phyloP scores from a whole-genome alignment of 2,888 invertebrate genomes.

The Idaea biselata region DNA sequence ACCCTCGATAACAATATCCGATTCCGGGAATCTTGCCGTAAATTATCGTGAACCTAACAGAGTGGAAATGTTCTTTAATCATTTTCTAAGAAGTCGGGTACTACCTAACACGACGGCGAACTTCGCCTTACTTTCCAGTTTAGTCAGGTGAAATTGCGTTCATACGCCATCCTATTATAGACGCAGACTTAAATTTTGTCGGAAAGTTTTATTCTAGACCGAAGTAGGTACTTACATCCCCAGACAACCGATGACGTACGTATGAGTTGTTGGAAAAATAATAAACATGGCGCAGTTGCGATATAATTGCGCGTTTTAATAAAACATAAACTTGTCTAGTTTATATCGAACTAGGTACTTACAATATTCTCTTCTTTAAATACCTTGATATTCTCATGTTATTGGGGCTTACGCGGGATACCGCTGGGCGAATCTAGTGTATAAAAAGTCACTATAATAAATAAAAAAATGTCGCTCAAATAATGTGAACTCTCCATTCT shows the following conservation, averaged over 20 bases:
- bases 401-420: too few species aligned
- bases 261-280: background rate
- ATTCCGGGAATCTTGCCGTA: background rate
- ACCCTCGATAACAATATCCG: too few species aligned
- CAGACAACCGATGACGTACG: too few species aligned
- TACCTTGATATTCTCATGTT: too few species aligned
- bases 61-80: background rate
- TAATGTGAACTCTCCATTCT: background rate
- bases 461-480: background rate
- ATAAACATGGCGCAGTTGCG: background rate
- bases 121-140: conserved; percentile 12
- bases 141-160: conserved; percentile 4
- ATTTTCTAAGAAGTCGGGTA: background rate
- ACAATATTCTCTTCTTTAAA: too few species aligned
- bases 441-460: too few species aligned
- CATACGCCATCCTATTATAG: background rate
- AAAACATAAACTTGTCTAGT: conserved; percentile 8
- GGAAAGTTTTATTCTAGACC: background rate
- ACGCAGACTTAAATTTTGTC: conserved; percentile 3
- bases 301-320: background rate
- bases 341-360: too few species aligned
- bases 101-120: background rate
- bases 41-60: background rate
- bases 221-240: too few species aligned
- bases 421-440: too few species aligned